Evolutionary conservation across 2,113 vertebrate species (phyloP).

Genomic region (Pongo pygmaeus): DNA sequence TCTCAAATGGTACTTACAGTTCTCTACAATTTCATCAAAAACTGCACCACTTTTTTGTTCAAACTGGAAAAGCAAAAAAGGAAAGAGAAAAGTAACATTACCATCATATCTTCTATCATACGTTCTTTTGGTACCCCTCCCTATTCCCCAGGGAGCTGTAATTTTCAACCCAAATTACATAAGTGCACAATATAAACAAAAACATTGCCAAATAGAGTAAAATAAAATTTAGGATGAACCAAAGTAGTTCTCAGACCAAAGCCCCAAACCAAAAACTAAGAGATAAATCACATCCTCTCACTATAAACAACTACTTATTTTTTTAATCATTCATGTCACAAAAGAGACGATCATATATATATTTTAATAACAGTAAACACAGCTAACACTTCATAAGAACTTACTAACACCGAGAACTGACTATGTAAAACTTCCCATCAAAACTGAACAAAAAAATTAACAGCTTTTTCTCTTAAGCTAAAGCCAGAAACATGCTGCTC

Average conservation of each 20-base stretch:
- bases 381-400: not conserved
- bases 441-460: slow-evolving; percentile 16
- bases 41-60: slow-evolving; percentile 87
- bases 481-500: not conserved
- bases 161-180: slow-evolving; percentile 21
- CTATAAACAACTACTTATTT: not conserved
- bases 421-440: not conserved
- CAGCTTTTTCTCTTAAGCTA: not conserved
- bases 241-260: not conserved
- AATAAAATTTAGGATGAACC: slow-evolving; percentile 3
- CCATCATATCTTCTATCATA: slow-evolving; percentile 5
- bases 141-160: not conserved
- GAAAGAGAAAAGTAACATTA: slow-evolving; percentile 52
- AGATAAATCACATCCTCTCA: not conserved
- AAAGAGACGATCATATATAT: not conserved
- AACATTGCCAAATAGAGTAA: not conserved
- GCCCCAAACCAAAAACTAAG: not conserved
- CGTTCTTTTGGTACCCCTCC: not conserved
- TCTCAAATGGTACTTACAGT: slow-evolving; percentile 85
- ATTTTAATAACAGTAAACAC: not conserved
- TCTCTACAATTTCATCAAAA: slow-evolving; percentile 86
- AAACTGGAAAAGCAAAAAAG: slow-evolving; percentile 82
- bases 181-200: not conserved
- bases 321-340: not conserved
- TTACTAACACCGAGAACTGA: slow-evolving; percentile 24